A percentile compares a stretch with the other conserved stretches of the same genome.
These are phyloP conservation scores for Litoditis marina DNA, from an alignment of 2,888 invertebrate species.

Conservation along the genomic window DNA sequence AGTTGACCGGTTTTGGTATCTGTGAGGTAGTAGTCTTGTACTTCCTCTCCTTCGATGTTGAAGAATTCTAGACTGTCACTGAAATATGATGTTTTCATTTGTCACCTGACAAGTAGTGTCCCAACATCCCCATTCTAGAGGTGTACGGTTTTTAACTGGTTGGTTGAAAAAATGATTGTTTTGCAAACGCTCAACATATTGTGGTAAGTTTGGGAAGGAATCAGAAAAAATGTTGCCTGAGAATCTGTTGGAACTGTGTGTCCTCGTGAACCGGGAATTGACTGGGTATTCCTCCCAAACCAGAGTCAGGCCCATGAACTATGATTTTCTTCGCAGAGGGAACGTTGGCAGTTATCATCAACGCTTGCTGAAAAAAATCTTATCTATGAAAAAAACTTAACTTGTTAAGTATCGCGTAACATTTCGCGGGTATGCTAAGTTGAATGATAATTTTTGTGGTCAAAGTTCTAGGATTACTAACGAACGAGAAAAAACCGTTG, in stretches of 20 bases:
- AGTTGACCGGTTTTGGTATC: conserved; percentile 98
- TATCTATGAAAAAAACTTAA: neutral
- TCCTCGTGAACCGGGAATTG: conserved; percentile 88
- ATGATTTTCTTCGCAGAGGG: conserved; percentile 91
- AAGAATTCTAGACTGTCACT: conserved; percentile 71
- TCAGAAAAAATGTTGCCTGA: conserved; percentile 16
- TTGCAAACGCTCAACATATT: neutral
- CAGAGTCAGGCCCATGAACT: conserved; percentile 67
- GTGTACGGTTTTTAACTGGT: too few species aligned
- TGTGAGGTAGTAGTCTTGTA: conserved; percentile 87
- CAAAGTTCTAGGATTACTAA: neutral
- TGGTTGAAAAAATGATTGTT: too few species aligned
- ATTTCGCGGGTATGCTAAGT: neutral
- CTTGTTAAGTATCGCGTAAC: too few species aligned
- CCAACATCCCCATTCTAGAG: too few species aligned
- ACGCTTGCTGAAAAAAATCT: conserved; percentile 73
- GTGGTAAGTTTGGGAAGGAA: neutral
- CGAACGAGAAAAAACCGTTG: neutral
- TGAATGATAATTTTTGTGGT: too few species aligned
- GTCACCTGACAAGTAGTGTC: too few species aligned
- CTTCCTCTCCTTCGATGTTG: conserved; percentile 84
- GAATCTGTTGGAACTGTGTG: conserved; percentile 58
- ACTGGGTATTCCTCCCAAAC: conserved; percentile 90
- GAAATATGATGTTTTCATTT: too few species aligned
- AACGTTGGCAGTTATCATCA: conserved; percentile 94